Percentiles rank a stretch among this genome's conserved stretches.
Evolutionary conservation across 2,888 invertebrate genomes (phyloP).

Genomic region (Nemoura dubitans): DNA sequence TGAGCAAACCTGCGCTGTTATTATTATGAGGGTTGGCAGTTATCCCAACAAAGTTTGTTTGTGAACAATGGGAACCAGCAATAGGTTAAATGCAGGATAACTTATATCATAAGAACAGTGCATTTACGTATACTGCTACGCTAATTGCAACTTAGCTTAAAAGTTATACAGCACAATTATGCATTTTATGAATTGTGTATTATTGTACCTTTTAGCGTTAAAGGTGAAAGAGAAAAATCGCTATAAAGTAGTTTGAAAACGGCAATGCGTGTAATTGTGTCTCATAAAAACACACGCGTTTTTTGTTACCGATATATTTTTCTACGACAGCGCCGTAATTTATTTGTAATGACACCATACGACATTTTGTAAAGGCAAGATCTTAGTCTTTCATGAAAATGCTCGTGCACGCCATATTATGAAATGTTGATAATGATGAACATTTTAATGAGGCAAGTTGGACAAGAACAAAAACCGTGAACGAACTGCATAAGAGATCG

Average conservation of each 20-base stretch:
- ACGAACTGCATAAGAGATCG: not conserved
- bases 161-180: not conserved
- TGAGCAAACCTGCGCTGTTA: not conserved
- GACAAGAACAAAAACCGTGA: not conserved
- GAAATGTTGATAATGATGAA: not conserved
- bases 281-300: too few species aligned
- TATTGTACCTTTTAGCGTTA: not conserved
- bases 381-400: not conserved
- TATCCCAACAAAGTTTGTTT: conserved; percentile 34
- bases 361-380: not conserved
- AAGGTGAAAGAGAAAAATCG: not conserved
- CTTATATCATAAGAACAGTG: conserved; percentile 24
- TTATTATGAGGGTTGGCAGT: conserved; percentile 34
- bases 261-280: too few species aligned
- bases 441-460: conserved; percentile 7
- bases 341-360: too few species aligned
- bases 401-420: not conserved
- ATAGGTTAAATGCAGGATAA: conserved; percentile 38
- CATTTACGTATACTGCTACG: not conserved
- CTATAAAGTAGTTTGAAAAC: too few species aligned
- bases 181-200: not conserved
- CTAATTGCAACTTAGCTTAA: conserved; percentile 15
- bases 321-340: too few species aligned
- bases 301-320: too few species aligned
- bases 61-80: conserved; percentile 31